phyloP scores from a whole-genome alignment of 2,888 invertebrate species.

The Caenorhabditis sp. region DNA sequence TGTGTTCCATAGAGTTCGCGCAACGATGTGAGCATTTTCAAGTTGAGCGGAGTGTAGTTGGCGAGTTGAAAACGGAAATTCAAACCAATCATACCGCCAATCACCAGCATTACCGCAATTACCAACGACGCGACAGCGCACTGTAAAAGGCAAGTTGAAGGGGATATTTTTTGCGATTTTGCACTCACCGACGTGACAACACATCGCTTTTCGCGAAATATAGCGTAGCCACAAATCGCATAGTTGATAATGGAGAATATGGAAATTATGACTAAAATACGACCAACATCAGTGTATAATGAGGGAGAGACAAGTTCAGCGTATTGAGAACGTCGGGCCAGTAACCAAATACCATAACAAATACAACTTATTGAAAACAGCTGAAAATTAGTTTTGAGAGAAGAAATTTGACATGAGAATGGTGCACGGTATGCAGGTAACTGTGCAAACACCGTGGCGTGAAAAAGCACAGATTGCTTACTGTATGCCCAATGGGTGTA shows the following conservation, averaged over 20 bases:
- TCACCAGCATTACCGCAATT: conserved; percentile 66
- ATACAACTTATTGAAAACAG: conserved; percentile 58
- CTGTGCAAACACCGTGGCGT: too few relatives aligned
- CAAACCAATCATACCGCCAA: conserved; percentile 69
- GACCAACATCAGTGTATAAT: conserved; percentile 68
- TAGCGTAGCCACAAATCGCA: conserved; percentile 57
- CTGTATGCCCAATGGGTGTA: too few relatives aligned
- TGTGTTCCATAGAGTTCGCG: conserved; percentile 66
- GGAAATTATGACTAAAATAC: conserved; percentile 52
- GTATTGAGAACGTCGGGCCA: conserved; percentile 60
- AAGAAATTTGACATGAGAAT: neutral
- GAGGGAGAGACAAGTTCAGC: conserved; percentile 67
- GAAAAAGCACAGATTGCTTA: too few relatives aligned
- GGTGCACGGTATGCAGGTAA: too few relatives aligned
- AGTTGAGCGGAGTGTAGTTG: conserved; percentile 63
- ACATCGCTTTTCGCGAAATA: conserved; percentile 65
- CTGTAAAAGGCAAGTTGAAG: conserved; percentile 59
- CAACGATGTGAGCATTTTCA: conserved; percentile 69
- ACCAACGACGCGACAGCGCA: conserved; percentile 63
- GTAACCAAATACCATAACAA: conserved; percentile 66
- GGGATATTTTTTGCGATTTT: too few relatives aligned
- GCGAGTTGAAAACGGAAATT: conserved; percentile 66
- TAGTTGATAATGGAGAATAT: conserved; percentile 57
- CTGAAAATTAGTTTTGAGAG: conserved; percentile 55
- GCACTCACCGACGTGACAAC: conserved; percentile 62